phyloP scores from a whole-genome alignment of 2,888 invertebrate species.

The Diadromus collaris region DNA sequence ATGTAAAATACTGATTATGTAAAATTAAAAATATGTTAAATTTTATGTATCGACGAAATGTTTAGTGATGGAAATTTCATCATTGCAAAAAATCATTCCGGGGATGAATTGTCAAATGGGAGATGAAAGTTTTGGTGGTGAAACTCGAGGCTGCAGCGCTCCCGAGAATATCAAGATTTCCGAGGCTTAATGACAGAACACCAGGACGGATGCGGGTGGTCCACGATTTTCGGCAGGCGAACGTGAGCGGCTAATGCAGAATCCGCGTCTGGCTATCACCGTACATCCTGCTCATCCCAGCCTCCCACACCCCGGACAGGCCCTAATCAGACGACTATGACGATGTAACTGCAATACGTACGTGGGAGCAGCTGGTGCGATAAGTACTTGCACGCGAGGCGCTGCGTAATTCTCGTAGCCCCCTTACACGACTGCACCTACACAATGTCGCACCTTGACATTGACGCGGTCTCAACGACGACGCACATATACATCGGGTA shows the following conservation, averaged over 20 bases:
- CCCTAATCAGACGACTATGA: slow-evolving; percentile 48
- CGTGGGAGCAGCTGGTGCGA: slow-evolving; percentile 25
- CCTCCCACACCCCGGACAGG: slow-evolving; percentile 19
- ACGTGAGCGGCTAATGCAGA: slow-evolving; percentile 55
- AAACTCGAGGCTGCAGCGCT: not conserved
- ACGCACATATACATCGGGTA: not conserved
- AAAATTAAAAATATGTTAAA: no score
- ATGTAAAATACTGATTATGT: no score
- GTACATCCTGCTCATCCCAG: slow-evolving; percentile 30
- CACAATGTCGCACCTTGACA: slow-evolving; percentile 20
- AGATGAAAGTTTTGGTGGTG: not conserved
- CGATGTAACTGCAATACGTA: slow-evolving; percentile 9
- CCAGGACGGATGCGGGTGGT: slow-evolving; percentile 6
- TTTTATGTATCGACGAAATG: no score
- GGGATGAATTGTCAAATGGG: not conserved
- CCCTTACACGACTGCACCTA: slow-evolving; percentile 19
- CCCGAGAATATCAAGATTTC: not conserved
- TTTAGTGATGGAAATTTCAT: not conserved
- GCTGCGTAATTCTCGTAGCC: slow-evolving; percentile 38
- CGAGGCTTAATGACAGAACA: slow-evolving; percentile 2
- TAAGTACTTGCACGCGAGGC: slow-evolving; percentile 29
- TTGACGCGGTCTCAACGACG: slow-evolving; percentile 12
- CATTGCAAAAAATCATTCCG: not conserved
- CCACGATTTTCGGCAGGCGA: not conserved
- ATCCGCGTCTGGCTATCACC: slow-evolving; percentile 54